A percentile compares a stretch with the other conserved stretches of the same genome.
These are phyloP conservation scores for Epistrophe eligans DNA, from an alignment of 2,888 invertebrate genomes.

Conservation along the genomic window DNA sequence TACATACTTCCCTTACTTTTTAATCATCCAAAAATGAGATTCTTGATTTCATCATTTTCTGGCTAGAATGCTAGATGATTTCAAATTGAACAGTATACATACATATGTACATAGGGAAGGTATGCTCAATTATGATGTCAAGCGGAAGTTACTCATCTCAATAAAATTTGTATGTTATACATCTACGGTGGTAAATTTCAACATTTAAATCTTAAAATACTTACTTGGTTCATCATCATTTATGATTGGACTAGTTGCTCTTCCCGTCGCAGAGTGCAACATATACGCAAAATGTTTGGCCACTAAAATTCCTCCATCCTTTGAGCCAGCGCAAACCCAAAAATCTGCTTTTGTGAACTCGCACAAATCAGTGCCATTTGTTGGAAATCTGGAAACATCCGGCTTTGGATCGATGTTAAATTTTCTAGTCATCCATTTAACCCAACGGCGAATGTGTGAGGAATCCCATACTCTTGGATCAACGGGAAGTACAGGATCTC, in stretches of 20 bases:
- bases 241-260: constrained; percentile 86
- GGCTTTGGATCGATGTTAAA: constrained; percentile 86
- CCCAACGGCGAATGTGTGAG: constrained; percentile 86
- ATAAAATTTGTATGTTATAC: neutral
- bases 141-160: constrained; percentile 62
- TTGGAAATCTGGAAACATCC: constrained; percentile 85
- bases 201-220: constrained; percentile 68
- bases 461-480: constrained; percentile 88
- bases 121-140: constrained; percentile 30
- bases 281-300: constrained; percentile 87
- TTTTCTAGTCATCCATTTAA: constrained; percentile 86
- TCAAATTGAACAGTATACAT: too few relatives aligned
- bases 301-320: constrained; percentile 85
- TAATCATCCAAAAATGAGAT: neutral
- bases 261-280: constrained; percentile 86
- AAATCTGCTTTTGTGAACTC: constrained; percentile 87
- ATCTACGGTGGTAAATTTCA: neutral
- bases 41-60: too few relatives aligned
- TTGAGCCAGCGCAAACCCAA: constrained; percentile 85
- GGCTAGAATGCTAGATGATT: too few relatives aligned
- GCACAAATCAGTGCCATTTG: constrained; percentile 86
- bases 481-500: constrained; percentile 79
- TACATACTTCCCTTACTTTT: too few relatives aligned
- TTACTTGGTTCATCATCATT: constrained; percentile 84
- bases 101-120: too few relatives aligned